Evolutionary conservation across 2,797 vertebrate genomes (phyloP).

Genomic region (Cetoscarus ocellatus): DNA sequence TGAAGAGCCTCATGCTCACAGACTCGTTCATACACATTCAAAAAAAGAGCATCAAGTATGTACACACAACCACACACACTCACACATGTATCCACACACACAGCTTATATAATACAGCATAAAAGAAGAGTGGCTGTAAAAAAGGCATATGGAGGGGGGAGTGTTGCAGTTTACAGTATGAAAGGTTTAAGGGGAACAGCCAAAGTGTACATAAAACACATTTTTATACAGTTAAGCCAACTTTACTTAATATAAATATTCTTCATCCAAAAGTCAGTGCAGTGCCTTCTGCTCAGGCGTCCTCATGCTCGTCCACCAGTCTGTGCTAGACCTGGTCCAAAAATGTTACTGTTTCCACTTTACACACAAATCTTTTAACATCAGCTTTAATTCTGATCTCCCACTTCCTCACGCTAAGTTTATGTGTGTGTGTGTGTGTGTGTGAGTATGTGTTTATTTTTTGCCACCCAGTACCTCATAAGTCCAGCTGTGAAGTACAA

Average conservation of each 20-base stretch:
- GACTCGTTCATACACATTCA: constrained; percentile 64
- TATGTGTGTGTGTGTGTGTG: constrained; percentile 44
- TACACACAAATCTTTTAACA: constrained; percentile 72
- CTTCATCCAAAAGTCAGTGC: constrained; percentile 89
- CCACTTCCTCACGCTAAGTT: constrained; percentile 36
- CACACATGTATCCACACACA: constrained; percentile 18
- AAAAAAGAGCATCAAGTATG: constrained; percentile 57
- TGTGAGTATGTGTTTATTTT: constrained; percentile 55
- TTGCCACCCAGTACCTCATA: constrained; percentile 85
- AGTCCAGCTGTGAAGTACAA: constrained; percentile 93
- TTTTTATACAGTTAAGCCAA: constrained; percentile 80
- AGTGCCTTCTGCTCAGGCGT: constrained; percentile 81
- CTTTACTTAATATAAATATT: constrained; percentile 87
- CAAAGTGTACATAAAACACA: constrained; percentile 80
- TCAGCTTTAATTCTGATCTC: constrained; percentile 65
- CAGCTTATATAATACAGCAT: constrained; percentile 77
- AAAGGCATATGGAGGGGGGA: constrained; percentile 57
- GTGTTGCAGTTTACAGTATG: constrained; percentile 69
- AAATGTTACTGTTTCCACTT: constrained; percentile 64
- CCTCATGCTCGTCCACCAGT: constrained; percentile 64
- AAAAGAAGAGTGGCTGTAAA: constrained; percentile 72
- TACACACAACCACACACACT: constrained; percentile 34
- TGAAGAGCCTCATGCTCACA: constrained; percentile 65
- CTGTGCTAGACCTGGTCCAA: constrained; percentile 78
- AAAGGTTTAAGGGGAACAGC: constrained; percentile 60